Conservation (phyloP, 2,113 vertebrate species). For the Capreolus pygargus region DNA sequence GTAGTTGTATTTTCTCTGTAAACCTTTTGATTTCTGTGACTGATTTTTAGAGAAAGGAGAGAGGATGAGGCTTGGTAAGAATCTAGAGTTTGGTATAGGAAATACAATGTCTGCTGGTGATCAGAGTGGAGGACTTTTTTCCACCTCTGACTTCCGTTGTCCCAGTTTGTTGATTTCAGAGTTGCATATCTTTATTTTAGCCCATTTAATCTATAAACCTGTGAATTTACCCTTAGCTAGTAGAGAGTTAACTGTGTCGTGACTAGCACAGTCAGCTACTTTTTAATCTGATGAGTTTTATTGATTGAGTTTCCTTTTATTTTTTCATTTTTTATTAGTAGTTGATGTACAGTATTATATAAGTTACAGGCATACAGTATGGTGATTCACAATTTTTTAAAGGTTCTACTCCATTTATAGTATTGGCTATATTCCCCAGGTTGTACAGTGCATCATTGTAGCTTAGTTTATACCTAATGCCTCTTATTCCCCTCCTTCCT, state of each 20-base stretch:
- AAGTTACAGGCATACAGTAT: not conserved
- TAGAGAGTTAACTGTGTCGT: not conserved
- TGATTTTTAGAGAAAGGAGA: not conserved
- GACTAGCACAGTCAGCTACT: not conserved
- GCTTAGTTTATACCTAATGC: not conserved
- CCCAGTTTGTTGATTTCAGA: not conserved
- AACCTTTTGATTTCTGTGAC: not conserved
- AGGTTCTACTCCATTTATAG: not conserved
- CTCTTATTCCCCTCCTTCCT: not conserved
- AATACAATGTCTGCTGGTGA: not conserved
- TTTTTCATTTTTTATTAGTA: not conserved
- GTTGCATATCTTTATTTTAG: not conserved
- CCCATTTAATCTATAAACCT: not conserved
- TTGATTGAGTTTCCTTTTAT: not conserved
- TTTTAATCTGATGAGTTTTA: not conserved
- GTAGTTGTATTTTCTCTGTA: not conserved
- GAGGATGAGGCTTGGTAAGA: not conserved
- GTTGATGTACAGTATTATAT: not conserved
- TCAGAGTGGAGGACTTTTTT: not conserved
- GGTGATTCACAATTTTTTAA: not conserved
- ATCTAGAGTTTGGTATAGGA: not conserved
- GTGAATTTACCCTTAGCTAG: not conserved
- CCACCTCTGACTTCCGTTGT: not conserved
- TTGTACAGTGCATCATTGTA: not conserved
- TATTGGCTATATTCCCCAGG: not conserved